A percentile compares a stretch with the other conserved stretches of the same genome.
These are phyloP conservation scores for Caenorhabditis drosophilae DNA, from an alignment of 2,888 invertebrate genomes.

Conservation along the genomic window DNA sequence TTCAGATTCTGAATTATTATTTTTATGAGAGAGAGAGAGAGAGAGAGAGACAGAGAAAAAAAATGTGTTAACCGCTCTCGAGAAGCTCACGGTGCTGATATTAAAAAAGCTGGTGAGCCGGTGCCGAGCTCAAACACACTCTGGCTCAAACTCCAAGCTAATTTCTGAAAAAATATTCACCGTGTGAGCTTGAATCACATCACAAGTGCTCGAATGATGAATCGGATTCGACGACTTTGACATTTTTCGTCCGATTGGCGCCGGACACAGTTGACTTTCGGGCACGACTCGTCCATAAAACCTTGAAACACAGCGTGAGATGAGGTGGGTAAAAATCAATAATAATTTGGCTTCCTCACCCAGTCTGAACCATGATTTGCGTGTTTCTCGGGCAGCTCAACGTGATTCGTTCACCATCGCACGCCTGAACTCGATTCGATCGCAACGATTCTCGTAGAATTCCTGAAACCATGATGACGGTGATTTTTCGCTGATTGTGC, in stretches of 20 bases:
- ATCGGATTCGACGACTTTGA: conserved; percentile 1
- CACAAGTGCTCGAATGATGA: conserved; percentile 51
- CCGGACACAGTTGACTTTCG: conserved; percentile 62
- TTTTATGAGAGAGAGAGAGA: too few relatives aligned
- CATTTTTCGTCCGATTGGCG: conserved; percentile 14
- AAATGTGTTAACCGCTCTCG: too few relatives aligned
- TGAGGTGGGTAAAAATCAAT: conserved; percentile 1
- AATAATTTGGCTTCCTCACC: too few relatives aligned
- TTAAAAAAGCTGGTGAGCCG: too few relatives aligned
- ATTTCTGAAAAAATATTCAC: too few relatives aligned
- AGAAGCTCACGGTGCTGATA: too few relatives aligned
- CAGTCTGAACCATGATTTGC: conserved; percentile 75
- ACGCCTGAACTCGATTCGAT: conserved; percentile 88
- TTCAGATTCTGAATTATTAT: too few relatives aligned
- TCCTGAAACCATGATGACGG: conserved; percentile 75
- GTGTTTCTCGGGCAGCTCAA: conserved; percentile 89
- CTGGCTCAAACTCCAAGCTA: too few relatives aligned
- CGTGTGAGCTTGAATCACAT: conserved; percentile 65
- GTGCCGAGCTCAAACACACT: too few relatives aligned
- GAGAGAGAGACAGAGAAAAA: too few relatives aligned
- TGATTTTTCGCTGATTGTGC: background rate
- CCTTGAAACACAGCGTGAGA: conserved; percentile 11
- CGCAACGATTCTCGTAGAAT: conserved; percentile 86
- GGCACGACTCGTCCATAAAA: conserved; percentile 69
- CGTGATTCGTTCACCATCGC: conserved; percentile 86